phyloP scores from a whole-genome alignment of 2,797 vertebrate genomes.

The Leptoclinus maculatus region DNA sequence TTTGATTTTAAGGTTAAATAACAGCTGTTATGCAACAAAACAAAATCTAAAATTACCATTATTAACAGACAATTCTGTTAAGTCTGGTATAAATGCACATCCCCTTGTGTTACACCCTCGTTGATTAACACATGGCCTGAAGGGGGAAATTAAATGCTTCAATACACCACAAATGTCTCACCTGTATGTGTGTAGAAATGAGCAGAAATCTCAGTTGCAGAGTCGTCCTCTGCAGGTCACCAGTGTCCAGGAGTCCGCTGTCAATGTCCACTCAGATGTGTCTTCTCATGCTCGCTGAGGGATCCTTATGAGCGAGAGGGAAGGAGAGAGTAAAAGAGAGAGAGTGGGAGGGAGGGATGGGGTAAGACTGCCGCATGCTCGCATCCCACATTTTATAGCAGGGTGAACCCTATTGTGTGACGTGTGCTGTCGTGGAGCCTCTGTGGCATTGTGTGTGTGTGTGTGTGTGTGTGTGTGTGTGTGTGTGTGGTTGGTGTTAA shows the following conservation, averaged over 20 bases:
- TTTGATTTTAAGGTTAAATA: neutral
- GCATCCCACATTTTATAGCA: conserved; percentile 88
- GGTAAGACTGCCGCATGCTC: conserved; percentile 62
- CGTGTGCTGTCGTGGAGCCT: conserved; percentile 84
- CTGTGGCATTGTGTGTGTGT: conserved; percentile 55
- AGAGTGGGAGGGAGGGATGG: conserved; percentile 55
- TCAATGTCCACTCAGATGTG: conserved; percentile 64
- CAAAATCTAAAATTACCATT: neutral
- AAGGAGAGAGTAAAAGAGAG: conserved; percentile 30
- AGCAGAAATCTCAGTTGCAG: conserved; percentile 50
- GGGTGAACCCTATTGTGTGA: conserved; percentile 88
- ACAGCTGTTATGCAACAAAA: neutral
- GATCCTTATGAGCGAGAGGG: conserved; percentile 55
- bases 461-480: conserved; percentile 60
- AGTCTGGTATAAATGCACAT: neutral
- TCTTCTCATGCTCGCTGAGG: conserved; percentile 66
- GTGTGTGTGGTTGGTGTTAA: conserved; percentile 58
- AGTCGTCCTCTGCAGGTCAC: conserved; percentile 45
- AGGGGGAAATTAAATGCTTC: neutral
- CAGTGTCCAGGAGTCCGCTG: conserved; percentile 49
- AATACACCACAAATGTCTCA: conserved; percentile 48
- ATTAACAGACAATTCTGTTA: neutral
- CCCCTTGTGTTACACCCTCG: neutral
- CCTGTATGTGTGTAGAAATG: conserved; percentile 65
- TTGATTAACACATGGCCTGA: neutral